These are phyloP conservation scores for Caenorhabditis tropicalis DNA, from an alignment of 1,140 invertebrate genomes.

Conservation along the genomic window DNA sequence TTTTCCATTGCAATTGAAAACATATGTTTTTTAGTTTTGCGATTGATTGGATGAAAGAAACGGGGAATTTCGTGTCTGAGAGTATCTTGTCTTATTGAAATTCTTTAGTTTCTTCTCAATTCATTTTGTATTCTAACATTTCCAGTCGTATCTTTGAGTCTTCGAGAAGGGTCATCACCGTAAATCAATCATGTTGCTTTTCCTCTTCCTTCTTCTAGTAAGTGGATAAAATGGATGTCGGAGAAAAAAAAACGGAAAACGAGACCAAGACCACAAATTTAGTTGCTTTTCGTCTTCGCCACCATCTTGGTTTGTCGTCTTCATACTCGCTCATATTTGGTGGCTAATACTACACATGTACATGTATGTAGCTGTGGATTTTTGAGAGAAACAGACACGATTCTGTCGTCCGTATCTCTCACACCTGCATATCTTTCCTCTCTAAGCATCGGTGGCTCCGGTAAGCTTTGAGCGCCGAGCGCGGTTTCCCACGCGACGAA, in stretches of 20 bases:
- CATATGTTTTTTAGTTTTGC: slow-evolving; percentile 34
- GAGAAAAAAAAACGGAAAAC: background rate
- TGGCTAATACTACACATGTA: slow-evolving; percentile 28
- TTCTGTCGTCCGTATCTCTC: background rate
- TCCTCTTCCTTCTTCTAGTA: background rate
- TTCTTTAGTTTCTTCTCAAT: background rate
- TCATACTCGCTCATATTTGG: slow-evolving; percentile 3
- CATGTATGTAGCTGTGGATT: slow-evolving; percentile 36
- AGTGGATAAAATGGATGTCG: slow-evolving; percentile 32
- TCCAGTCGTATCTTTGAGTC: background rate
- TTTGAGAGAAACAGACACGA: slow-evolving; percentile 6
- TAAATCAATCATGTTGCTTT: slow-evolving; percentile 44
- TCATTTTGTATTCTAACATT: background rate
- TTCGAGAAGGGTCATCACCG: background rate
- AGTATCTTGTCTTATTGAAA: background rate
- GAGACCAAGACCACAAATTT: slow-evolving; percentile 31
- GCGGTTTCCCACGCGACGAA: slow-evolving; percentile 42
- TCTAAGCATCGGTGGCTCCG: background rate
- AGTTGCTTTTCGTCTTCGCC: slow-evolving; percentile 1
- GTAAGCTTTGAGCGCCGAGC: slow-evolving; percentile 28
- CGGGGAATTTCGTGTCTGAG: background rate
- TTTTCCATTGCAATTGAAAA: slow-evolving; percentile 24
- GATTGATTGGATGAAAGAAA: slow-evolving; percentile 32
- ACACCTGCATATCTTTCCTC: slow-evolving; percentile 35
- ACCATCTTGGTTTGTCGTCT: background rate